Percentiles rank a stretch among this genome's conserved stretches.
Conservation (phyloP, 2,888 invertebrate genomes). For the Entomobrya multifasciata region DNA sequence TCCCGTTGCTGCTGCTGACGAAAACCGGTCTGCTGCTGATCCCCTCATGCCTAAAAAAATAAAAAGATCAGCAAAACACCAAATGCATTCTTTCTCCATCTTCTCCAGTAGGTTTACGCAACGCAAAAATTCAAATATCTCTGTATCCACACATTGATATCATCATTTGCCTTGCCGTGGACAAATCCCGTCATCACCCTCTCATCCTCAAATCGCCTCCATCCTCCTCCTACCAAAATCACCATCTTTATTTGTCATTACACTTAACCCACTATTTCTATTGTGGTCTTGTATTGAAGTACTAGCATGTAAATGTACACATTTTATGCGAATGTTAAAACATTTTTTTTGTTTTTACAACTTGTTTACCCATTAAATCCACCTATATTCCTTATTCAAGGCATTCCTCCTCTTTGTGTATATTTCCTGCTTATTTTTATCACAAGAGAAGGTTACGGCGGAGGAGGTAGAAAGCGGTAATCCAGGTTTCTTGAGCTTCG, state of each 20-base stretch:
- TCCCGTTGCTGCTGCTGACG: background rate
- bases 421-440: background rate
- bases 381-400: background rate
- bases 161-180: background rate
- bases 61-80: constrained; percentile 7
- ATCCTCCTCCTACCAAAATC: background rate
- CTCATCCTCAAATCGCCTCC: background rate
- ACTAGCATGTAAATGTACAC: background rate
- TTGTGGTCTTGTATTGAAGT: background rate
- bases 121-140: too few relatives aligned
- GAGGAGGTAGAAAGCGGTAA: background rate
- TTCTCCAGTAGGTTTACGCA: background rate
- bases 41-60: constrained; percentile 7
- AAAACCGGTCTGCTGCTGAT: background rate
- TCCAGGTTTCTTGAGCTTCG: constrained; percentile 52
- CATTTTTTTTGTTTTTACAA: constrained; percentile 16
- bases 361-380: constrained; percentile 24
- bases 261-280: background rate
- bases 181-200: constrained; percentile 18
- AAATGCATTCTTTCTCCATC: background rate
- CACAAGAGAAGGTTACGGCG: background rate
- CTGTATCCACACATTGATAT: constrained; percentile 3
- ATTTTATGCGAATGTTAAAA: background rate
- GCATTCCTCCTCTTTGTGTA: background rate
- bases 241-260: background rate